phyloP scores from a whole-genome alignment of 2,113 vertebrate species.

The Stegostoma tigrinum region DNA sequence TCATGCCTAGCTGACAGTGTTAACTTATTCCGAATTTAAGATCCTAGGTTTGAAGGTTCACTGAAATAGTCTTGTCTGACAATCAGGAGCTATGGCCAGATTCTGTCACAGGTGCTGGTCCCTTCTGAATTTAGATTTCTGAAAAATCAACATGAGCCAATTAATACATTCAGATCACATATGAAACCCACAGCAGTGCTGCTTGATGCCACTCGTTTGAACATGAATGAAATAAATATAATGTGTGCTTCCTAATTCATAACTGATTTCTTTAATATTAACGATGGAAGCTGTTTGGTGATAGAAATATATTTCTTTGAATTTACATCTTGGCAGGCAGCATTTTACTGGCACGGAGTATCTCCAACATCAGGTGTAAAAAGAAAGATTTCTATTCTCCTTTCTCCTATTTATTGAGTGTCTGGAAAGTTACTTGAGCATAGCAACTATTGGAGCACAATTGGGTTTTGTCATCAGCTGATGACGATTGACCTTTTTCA shows the following conservation, averaged over 20 bases:
- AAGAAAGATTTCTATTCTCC: not conserved
- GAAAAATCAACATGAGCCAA: not conserved
- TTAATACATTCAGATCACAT: not conserved
- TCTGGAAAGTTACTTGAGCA: not conserved
- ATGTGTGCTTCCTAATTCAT: not conserved
- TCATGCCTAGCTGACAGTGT: not conserved
- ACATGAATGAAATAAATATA: not conserved
- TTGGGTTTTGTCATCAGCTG: not conserved
- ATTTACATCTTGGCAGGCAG: not conserved
- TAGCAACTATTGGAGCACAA: not conserved
- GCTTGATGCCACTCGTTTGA: not conserved
- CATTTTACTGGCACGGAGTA: not conserved
- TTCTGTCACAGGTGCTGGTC: not conserved
- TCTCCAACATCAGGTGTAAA: not conserved
- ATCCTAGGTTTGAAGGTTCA: not conserved
- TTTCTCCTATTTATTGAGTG: not conserved
- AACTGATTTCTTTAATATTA: not conserved
- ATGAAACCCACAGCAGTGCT: not conserved
- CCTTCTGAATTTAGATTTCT: not conserved
- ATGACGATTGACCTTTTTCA: not conserved
- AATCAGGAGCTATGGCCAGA: not conserved
- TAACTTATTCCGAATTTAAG: not conserved
- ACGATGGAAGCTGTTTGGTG: not conserved
- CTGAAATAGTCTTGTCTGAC: not conserved
- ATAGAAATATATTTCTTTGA: not conserved